A percentile compares a stretch with the other conserved stretches of the same genome.
phyloP scores from a whole-genome alignment of 2,113 vertebrate genomes.

The Crotophaga sulcirostris region DNA sequence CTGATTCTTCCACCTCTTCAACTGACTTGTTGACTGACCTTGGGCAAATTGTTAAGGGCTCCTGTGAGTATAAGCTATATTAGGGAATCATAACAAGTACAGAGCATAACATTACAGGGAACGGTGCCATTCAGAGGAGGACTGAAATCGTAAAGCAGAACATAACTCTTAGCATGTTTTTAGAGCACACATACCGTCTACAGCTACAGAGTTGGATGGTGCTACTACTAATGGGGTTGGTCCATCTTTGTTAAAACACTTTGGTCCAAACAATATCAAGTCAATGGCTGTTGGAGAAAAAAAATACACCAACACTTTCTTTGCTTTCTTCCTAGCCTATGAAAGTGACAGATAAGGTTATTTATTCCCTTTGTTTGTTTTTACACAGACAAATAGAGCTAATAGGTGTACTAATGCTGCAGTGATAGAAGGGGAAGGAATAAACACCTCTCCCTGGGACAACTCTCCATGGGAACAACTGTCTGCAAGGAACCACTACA shows the following conservation, averaged over 20 bases:
- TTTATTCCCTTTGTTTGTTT: neutral
- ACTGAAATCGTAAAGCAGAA: neutral
- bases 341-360: neutral
- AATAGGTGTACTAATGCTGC: neutral
- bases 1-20: constrained; percentile 32
- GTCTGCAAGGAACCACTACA: no score
- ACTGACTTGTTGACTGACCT: constrained; percentile 18
- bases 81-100: neutral
- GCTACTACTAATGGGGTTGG: neutral
- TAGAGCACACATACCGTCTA: neutral
- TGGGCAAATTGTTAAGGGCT: neutral
- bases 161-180: neutral
- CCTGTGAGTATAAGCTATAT: neutral
- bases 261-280: neutral
- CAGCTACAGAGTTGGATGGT: neutral
- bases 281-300: neutral
- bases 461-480: no score
- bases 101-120: neutral
- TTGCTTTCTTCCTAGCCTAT: neutral
- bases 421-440: neutral
- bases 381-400: neutral
- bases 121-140: neutral
- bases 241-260: neutral
- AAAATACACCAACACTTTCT: neutral
- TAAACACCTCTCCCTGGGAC: no score